Evolutionary conservation across 2,113 vertebrate genomes (phyloP).

Genomic region (Scomber colias): DNA sequence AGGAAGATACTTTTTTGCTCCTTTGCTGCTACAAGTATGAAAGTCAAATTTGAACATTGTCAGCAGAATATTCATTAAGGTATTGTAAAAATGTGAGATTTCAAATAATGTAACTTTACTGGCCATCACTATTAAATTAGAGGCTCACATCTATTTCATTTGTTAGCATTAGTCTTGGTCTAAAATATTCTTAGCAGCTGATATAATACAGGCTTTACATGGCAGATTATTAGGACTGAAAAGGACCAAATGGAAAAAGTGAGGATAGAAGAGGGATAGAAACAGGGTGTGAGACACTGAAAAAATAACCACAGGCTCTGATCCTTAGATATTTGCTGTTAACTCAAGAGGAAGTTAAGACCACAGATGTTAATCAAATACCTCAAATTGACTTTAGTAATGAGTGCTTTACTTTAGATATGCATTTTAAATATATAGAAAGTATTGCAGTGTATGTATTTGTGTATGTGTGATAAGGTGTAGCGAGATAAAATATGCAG

Average conservation of each 20-base stretch:
- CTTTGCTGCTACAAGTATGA: not conserved
- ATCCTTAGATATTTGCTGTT: no score
- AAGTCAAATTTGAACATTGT: not conserved
- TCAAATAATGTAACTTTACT: no score
- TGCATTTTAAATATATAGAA: not conserved
- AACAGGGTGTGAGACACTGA: no score
- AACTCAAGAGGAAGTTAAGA: no score
- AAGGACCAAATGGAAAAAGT: no score
- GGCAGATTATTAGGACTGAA: not conserved
- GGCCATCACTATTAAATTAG: not conserved
- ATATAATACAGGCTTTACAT: not conserved
- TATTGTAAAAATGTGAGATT: no score
- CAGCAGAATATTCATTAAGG: not conserved
- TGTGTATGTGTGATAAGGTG: constrained; percentile 3
- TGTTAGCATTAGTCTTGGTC: not conserved
- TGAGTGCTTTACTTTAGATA: no score
- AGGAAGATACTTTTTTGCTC: not conserved
- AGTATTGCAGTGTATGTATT: not conserved
- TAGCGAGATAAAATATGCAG: not conserved
- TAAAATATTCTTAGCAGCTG: not conserved
- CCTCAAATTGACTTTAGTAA: no score
- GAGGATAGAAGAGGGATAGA: no score
- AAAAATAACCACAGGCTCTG: no score
- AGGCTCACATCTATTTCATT: not conserved
- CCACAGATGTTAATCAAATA: no score